Conservation (phyloP, 2,113 vertebrate species). For the Acanthisitta chloris region DNA sequence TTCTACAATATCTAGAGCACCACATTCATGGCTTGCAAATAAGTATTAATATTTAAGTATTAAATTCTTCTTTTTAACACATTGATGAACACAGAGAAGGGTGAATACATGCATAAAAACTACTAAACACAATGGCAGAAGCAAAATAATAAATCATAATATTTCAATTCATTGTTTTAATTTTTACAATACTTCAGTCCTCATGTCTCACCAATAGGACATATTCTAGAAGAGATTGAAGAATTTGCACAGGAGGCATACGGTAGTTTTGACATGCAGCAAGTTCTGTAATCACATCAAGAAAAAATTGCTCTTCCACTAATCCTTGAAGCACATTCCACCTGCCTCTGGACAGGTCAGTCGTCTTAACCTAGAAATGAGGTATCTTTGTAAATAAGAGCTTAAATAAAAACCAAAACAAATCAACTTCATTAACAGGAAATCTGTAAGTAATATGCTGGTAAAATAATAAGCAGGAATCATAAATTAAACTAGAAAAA, state of each 20-base stretch:
- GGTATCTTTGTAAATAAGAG: not conserved
- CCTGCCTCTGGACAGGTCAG: not conserved
- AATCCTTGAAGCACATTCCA: conserved; percentile 69
- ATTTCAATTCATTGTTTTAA: not conserved
- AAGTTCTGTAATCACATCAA: conserved; percentile 85
- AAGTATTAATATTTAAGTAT: not conserved
- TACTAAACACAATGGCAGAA: not conserved
- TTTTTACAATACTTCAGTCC: not conserved
- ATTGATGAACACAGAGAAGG: not conserved
- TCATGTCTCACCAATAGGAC: conserved; percentile 78
- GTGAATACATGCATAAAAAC: not conserved
- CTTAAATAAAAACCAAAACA: not conserved
- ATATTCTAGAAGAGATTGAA: conserved; percentile 82
- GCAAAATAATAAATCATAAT: not conserved
- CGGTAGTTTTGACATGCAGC: conserved; percentile 72
- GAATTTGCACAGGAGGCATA: conserved; percentile 77
- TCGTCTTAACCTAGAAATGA: conserved; percentile 61
- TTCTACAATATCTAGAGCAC: not conserved
- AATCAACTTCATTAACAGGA: not conserved
- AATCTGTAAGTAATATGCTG: not conserved
- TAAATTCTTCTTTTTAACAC: not conserved
- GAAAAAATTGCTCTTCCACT: conserved; percentile 76
- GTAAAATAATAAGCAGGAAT: not conserved
- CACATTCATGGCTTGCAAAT: not conserved
- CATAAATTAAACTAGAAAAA: not conserved